Base-by-base conservation (phyloP, 2,797 vertebrate species). In the Tadarida brasiliensis region DNA sequence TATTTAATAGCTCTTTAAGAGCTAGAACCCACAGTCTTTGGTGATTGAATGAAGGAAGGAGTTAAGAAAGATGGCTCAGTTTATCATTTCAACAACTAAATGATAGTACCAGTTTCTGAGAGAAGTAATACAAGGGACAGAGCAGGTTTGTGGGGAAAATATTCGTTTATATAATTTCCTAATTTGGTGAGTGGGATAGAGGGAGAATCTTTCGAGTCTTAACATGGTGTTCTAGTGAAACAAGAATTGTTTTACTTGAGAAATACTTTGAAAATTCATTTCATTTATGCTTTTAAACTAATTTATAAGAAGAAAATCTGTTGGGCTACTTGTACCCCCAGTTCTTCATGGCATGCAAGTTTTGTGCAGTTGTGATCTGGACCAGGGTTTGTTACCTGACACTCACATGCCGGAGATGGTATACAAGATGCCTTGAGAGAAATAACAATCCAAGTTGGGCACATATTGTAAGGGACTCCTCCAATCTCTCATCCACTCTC, bases 161-260 rank as follows among this genome's bases (percentile, higher is more conserved):
- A 83, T 11, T 78, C 44, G 80, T 83, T 24, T 47, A 0, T 90
- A 14, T 94, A 54, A 67, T 54, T 22, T 93, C 51, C 57, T 86
- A 78, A 2, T 68, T 76, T 78, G 57, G 26, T 82, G 49, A 70
- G 47, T 70, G 63, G 24, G 1, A 9, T 5, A 33, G 30, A 19
- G 68, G 33, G 86, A 44, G 30, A 82, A 57, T 73, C 12, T 71
- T 14, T 90, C 49, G 61, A 47, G 7, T 84, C 11, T 88, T 56
- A 39, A 51, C 28, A 33, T 89, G 51, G 14, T 90, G 12, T 81
- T 80, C 59, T 93, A 61, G 56, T 90, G 61, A 94, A 82, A 85
- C 9, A 73, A 74, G 22, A 88, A 76, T 24, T 74, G 5, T 67
- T 94, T 94, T 89, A n/a, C 24, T 87, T 91, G 56, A 81, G 28